Base-by-base conservation (phyloP, 2,797 vertebrate species). In the Myripristis murdjan region DNA sequence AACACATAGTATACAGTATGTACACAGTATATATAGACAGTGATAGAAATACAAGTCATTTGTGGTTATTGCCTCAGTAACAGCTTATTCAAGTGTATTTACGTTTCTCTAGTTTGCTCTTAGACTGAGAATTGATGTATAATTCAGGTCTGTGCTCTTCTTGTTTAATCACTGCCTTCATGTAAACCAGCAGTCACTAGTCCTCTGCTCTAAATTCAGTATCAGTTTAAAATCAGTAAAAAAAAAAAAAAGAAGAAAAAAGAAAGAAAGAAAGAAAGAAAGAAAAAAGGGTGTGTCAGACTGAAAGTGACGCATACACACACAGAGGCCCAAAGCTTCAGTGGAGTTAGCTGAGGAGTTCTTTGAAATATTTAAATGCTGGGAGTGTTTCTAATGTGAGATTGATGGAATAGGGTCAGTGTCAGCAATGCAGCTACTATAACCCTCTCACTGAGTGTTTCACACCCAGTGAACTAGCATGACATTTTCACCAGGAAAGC, bases 361-460 rank as follows among this genome's bases (percentile, higher is more conserved):
- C 83, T 92, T 90, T 95, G 84, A 94, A 94, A 94, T 93, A 95
- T 93, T 94, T 89, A 93, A 92, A 92, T 88, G 89, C 81, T 78
- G 62, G 47, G 65, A 88, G 82, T 72, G 66, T 89, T 90, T 89
- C 91, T 88, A 87, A 91, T 90, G 80, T 73, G 68, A 92, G 90
- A 93, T 91, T 92, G 91, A 94, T 91, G 83, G 91, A 95, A 94
- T 91, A 90, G 76, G 93, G 92, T 89, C 92, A 92, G 71, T 83
- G 81, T 87, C 79, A 72, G 87, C 70, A 37, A 70, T 70, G 71
- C 83, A 79, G 87, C 77, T 77, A 79, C 73, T 77, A 75, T 64
- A 74, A 72, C 71, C 26, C 4, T 83, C 73, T 78, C 52, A 70
- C 61, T 73, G 51, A 86, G 24, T 58, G 46, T 62, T 78, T 84